Conservation (phyloP, 2,797 vertebrate species). For the Hippopotamyrus pictus region DNA sequence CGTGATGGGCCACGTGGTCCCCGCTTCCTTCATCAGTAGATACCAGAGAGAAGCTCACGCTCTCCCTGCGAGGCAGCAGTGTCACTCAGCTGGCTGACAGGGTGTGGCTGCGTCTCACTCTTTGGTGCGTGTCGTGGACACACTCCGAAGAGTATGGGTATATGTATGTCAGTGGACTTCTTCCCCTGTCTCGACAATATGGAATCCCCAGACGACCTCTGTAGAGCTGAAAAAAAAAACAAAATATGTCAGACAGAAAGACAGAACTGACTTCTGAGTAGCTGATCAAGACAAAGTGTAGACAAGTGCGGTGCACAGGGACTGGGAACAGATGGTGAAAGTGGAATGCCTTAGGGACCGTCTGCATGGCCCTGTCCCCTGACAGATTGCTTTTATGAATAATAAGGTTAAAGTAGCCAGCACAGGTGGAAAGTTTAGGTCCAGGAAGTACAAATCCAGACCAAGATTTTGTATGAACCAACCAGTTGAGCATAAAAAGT, state of each 20-base stretch:
- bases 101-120: constrained; percentile 23
- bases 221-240: not conserved
- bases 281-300: not conserved
- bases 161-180: not conserved
- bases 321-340: not conserved
- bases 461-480: not conserved
- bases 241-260: constrained; percentile 1
- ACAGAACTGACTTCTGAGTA: not conserved
- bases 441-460: not conserved
- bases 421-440: not conserved
- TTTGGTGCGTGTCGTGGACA: constrained; percentile 20
- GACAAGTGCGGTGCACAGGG: not conserved
- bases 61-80: constrained; percentile 25
- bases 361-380: not conserved
- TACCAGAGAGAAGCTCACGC: not conserved
- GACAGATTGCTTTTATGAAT: not conserved
- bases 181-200: constrained; percentile 3
- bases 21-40: not conserved
- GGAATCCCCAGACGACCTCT: not conserved
- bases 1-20: not conserved
- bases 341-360: not conserved
- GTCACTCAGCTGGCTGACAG: constrained; percentile 37
- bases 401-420: not conserved
- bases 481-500: not conserved
- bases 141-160: constrained; percentile 9